Base-by-base conservation (phyloP, 2,888 invertebrate species). In the Diploptera punctata region DNA sequence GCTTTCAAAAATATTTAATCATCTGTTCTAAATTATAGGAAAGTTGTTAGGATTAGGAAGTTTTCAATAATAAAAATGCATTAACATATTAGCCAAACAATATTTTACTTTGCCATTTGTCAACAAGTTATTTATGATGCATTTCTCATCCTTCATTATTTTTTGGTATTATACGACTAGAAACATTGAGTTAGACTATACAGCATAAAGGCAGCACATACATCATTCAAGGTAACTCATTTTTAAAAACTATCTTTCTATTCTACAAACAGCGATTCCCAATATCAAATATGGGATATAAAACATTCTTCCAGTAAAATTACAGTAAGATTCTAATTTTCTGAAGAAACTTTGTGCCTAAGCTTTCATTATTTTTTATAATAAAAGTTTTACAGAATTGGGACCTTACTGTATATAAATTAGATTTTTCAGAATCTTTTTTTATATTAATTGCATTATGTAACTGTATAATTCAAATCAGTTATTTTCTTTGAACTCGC, bases 141-240 rank as follows among this genome's bases (percentile, higher is more conserved):
- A 16, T 10, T n/a, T 57, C 29, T 57, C 57, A 57, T 57, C 13
- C 52, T 52, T 52, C 31, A 9, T n/a, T 33, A n/a, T n/a, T 29
- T 57, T 65, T 65, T 65, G 65, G 44, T 65, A 21, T 65, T 31
- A 60, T 60, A 61, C 72, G 72, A 72, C 72, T 72, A 72, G 72
- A 72, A 68, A 72, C 68, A 61, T 33, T 72, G 68, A 72, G 57
- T 67, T 68, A 68, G 67, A 26, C n/a, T 61, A 65, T 29, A 67
- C 57, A 57, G 44, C 54, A 33, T 16, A 57, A 21, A 54, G 57
- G 10, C 38, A 57, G 57, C 57, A 68, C 31, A 57, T 57, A 43
- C 43, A 38, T 43, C 65, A n/a, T n/a, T 47, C 44, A 65, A n/a
- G 5, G 33, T 44, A 65, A 65, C 19, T 16, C 7, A 68, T 57